Conservation (phyloP, 1,140 invertebrate genomes). For the Mya arenaria region DNA sequence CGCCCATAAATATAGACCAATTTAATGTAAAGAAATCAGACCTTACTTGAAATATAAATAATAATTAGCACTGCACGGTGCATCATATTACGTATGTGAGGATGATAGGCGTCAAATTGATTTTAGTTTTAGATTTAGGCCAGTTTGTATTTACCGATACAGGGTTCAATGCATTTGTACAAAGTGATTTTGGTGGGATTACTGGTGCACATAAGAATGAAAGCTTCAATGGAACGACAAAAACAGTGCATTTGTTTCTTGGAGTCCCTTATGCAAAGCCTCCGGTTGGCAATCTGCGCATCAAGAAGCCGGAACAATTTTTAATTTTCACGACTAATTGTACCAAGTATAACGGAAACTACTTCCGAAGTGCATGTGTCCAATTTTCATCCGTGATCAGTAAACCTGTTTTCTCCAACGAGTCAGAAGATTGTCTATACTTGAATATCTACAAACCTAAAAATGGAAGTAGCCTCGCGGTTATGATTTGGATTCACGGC, state of each 20-base stretch:
- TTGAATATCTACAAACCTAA: constrained; percentile 58
- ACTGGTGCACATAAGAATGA: no score
- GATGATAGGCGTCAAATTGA: no score
- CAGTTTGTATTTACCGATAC: no score
- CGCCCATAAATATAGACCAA: no score
- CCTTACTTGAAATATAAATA: no score
- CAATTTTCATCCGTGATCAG: not conserved
- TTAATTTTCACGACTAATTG: not conserved
- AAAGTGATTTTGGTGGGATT: no score
- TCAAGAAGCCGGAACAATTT: constrained; percentile 1
- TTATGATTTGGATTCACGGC: constrained; percentile 65
- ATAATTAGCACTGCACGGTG: no score
- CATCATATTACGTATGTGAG: no score
- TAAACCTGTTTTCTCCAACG: constrained; percentile 17
- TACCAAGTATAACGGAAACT: constrained; percentile 24
- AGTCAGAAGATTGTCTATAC: constrained; percentile 59
- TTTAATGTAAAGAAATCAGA: no score
- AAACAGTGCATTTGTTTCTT: constrained; percentile 38
- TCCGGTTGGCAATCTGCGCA: not conserved
- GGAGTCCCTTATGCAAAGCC: constrained; percentile 29
- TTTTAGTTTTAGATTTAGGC: no score
- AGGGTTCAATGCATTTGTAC: no score
- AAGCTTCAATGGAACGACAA: constrained; percentile 29
- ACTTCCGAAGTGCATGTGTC: constrained; percentile 31
- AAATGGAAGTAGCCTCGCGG: constrained; percentile 32